Base-by-base conservation (phyloP, 2,888 invertebrate genomes). In the Hoplodrina blanda region DNA sequence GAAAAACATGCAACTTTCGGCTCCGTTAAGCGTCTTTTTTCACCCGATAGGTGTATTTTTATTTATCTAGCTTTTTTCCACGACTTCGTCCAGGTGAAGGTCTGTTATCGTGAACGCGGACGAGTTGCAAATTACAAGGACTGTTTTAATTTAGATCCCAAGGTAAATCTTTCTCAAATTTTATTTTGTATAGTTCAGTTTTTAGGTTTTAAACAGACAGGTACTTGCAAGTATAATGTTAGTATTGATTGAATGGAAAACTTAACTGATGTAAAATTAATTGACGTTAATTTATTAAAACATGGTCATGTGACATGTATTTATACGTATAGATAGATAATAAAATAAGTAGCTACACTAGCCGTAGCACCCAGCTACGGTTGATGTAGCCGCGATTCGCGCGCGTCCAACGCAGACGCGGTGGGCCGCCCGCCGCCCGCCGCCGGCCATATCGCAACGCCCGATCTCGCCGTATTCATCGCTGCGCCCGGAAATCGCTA, bases 401-500 rank as follows among this genome's bases (percentile, higher is more conserved):
- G 69, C 66, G 82, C 78, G 80, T 81, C 82, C 81, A 85, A 83
- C 81, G 82, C 80, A 78, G 80, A 76, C 80, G 78, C 81, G 71
- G 81, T 82, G 79, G 82, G 83, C 83, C 79, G 77, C 62, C 79
- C 81, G 33, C 33, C 33, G 33, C 33, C 33, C 41, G 89, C 87
- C 87, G 87, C 81, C 84, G 85, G 86, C 83, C 86, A 86, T 95
- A 95, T 95, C 95, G 88, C 87, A 78, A 88, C 85, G 87, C 87
- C 93, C 94, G 91, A 95, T 95, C 95, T 95, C 89, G 83, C 90
- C 88, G 92, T 91, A 94, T 95, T 94, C 95, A 95, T 91, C 85
- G 90, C 89, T 88, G 85, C 88, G 85, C 90, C 89, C 89, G 91
- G 90, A 91, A 93, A 91, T 87, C 90, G 89, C 92, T 92, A 92